These are phyloP conservation scores for Zoroaster sp. DNA, from an alignment of 53 echinoderm and acorn worm genomes.

Conservation along the genomic window DNA sequence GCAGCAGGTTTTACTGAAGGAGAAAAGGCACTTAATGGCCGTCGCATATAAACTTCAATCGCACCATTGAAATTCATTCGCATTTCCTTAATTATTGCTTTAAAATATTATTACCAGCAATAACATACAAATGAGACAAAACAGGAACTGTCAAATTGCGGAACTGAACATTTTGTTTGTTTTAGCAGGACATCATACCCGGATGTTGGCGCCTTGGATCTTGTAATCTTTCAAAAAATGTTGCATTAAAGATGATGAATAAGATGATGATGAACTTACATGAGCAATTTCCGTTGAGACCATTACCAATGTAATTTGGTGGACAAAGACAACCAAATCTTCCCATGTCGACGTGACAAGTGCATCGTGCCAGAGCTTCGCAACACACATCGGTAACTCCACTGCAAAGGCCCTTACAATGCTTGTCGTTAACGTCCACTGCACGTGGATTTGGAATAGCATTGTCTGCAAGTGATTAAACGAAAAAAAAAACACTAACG, in stretches of 20 bases:
- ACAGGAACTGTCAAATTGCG: too few relatives aligned
- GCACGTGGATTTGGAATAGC: background rate
- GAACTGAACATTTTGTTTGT: background rate
- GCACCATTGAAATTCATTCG: too few relatives aligned
- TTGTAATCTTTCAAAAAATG: too few relatives aligned
- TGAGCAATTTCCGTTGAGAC: constrained; percentile 37
- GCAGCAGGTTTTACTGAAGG: too few relatives aligned
- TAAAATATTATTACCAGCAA: too few relatives aligned
- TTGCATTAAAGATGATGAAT: background rate
- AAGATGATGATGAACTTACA: constrained; percentile 27
- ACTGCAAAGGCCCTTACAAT: constrained; percentile 49
- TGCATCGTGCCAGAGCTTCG: constrained; percentile 57
- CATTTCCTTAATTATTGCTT: too few relatives aligned
- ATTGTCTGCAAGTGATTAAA: background rate
- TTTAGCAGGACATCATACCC: background rate
- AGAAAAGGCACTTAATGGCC: too few relatives aligned
- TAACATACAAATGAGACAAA: too few relatives aligned
- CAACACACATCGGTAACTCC: constrained; percentile 46
- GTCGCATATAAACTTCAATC: too few relatives aligned
- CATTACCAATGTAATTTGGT: constrained; percentile 55
- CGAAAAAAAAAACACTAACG: too few relatives aligned
- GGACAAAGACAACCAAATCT: constrained; percentile 58
- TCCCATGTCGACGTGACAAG: constrained; percentile 68
- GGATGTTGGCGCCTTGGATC: background rate
- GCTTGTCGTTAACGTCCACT: background rate